Base-by-base conservation (phyloP, 2,113 vertebrate species). In the Struthio camelus region DNA sequence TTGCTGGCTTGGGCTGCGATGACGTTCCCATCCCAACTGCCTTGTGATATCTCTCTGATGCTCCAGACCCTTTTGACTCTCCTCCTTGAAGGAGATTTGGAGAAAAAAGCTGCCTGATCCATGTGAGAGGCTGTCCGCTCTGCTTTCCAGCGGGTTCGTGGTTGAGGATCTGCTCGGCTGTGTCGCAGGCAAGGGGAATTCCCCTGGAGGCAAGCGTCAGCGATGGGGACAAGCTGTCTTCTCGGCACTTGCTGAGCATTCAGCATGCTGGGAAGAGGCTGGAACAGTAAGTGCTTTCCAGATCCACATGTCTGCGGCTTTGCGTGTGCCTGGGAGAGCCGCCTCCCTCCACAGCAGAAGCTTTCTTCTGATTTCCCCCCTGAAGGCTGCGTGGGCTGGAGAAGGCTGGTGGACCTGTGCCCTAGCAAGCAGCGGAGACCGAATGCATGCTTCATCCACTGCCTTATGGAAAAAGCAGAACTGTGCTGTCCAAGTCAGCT, bases 231-330 rank as follows among this genome's bases (percentile, higher is more conserved):
- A 3, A 66, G 14, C 44, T 79, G 20, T 53, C 76, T 79, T 80
- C 62, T 51, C 14, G 1, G n/a, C 6, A 0, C 14, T 7, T 0
- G 0, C 0, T 27, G 9, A 80, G 53, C 30, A 10, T 19, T 24
- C 18, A 0, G 54, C 0, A 0, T 3, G 2, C 61, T 0, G 1
- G 61, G 34, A 77, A 50, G 28, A 93, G 77, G n/a, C 46, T 20
- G 5, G 80, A 91, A 78, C 42, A 56, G n/a, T 46, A 0, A 1
- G 3, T 93, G 72, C 84, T 88, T 61, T 92, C 69, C 85, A 80
- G 72, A 91, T 32, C 38, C 1, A 8, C 25, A 2, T 25, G 20
- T 73, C 61, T 84, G 66, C 85, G 75, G 82, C 80, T 82, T 40
- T 48, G 6, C 17, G 4, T 50, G 44, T 2, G 30, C 86, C 42